Conservation (phyloP, 2,888 invertebrate genomes). For the Spatulosminthurus flaviceps region DNA sequence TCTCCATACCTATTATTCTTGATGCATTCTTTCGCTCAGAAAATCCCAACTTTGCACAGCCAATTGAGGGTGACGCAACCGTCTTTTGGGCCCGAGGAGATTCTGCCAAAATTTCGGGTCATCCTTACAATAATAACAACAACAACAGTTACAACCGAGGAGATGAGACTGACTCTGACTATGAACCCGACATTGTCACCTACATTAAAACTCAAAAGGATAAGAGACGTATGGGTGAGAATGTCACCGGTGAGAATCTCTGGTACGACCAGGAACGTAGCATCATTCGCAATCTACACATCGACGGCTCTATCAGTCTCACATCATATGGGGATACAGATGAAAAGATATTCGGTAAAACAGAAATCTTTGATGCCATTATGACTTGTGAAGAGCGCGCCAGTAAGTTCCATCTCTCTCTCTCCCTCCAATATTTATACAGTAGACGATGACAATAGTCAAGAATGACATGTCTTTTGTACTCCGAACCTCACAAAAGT, state of each 20-base stretch:
- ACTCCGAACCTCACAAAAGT: not conserved
- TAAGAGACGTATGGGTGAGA: constrained; percentile 16
- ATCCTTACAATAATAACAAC: not conserved
- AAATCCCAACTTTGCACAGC: constrained; percentile 20
- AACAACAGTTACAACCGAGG: too few species aligned
- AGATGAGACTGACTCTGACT: constrained; percentile 37
- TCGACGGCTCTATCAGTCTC: constrained; percentile 45
- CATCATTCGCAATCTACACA: constrained; percentile 44
- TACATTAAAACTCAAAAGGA: constrained; percentile 40
- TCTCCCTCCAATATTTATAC: not conserved
- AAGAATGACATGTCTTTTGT: not conserved
- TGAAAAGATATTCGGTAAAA: constrained; percentile 43
- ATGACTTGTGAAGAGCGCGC: constrained; percentile 41
- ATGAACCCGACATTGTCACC: constrained; percentile 40
- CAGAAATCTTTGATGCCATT: constrained; percentile 41
- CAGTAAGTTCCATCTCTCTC: constrained; percentile 27
- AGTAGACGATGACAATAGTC: too few species aligned
- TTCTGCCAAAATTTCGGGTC: constrained; percentile 1
- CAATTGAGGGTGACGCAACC: constrained; percentile 1
- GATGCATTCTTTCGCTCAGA: constrained; percentile 44
- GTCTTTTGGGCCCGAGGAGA: constrained; percentile 34
- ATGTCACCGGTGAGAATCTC: constrained; percentile 40
- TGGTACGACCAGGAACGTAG: constrained; percentile 45
- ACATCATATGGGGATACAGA: constrained; percentile 44
- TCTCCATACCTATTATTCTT: constrained; percentile 16